Evolutionary conservation across 2,888 invertebrate genomes (phyloP).

Genomic region (Ceriagrion tenellum): DNA sequence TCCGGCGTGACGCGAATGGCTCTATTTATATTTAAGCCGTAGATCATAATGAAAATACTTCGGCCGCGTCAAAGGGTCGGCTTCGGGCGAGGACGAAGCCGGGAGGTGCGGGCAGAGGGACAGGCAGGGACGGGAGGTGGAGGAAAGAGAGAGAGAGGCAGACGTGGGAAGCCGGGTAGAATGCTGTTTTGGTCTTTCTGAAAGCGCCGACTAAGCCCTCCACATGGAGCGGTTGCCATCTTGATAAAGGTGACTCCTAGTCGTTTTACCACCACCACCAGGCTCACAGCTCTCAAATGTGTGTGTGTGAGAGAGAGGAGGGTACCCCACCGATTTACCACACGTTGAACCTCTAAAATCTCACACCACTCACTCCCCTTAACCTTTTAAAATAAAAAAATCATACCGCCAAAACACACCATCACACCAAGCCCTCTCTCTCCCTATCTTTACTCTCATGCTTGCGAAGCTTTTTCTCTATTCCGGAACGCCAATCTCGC

Average conservation of each 20-base stretch:
- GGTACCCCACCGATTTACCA: not conserved
- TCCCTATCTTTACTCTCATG: too few relatives aligned
- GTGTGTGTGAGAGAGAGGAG: not conserved
- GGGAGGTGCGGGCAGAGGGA: not conserved
- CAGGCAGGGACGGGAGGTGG: not conserved
- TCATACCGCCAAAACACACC: not conserved
- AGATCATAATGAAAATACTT: too few relatives aligned
- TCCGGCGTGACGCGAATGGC: too few relatives aligned
- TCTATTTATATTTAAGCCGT: too few relatives aligned
- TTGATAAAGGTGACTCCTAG: conserved; percentile 43
- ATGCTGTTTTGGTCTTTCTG: conserved; percentile 58
- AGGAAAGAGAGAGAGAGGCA: not conserved
- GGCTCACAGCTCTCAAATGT: not conserved
- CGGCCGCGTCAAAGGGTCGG: too few relatives aligned
- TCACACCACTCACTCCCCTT: not conserved
- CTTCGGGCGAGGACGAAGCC: not conserved
- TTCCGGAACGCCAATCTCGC: not conserved
- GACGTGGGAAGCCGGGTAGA: not conserved
- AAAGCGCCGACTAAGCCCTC: conserved; percentile 41
- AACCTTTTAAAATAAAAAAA: not conserved
- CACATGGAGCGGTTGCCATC: conserved; percentile 49
- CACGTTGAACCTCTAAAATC: not conserved
- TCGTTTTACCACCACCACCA: not conserved
- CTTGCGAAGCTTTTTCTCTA: too few relatives aligned
- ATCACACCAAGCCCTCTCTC: too few relatives aligned